A percentile compares a stretch with the other conserved stretches of the same genome.
Conservation (phyloP, 2,797 vertebrate genomes). For the Hydrolagus colliei region DNA sequence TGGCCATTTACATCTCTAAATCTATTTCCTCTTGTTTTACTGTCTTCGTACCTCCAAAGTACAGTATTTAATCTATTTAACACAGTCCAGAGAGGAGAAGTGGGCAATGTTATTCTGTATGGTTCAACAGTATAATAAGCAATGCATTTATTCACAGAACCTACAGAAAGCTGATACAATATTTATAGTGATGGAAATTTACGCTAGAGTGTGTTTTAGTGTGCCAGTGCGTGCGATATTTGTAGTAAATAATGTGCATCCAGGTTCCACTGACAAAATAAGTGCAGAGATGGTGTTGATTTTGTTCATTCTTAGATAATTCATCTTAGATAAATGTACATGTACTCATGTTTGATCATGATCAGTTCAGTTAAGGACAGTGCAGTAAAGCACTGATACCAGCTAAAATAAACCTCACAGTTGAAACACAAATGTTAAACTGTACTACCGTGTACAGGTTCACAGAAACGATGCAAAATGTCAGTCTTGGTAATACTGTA, state of each 20-base stretch:
- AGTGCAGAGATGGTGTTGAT: neutral
- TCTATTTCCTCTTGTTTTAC: too few species aligned
- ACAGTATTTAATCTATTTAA: too few species aligned
- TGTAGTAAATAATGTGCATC: neutral
- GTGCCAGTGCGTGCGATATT: neutral
- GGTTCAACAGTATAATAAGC: too few species aligned
- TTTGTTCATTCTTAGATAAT: neutral
- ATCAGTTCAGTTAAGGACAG: neutral
- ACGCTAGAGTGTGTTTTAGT: too few species aligned
- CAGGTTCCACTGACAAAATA: neutral
- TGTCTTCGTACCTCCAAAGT: too few species aligned
- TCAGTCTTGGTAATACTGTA: neutral
- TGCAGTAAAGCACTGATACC: too few species aligned
- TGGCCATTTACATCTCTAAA: too few species aligned
- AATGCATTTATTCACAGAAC: neutral
- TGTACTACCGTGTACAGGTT: neutral
- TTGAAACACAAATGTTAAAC: neutral
- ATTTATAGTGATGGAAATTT: too few species aligned
- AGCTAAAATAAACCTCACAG: too few species aligned
- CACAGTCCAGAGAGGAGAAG: too few species aligned
- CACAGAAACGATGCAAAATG: neutral
- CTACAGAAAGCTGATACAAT: too few species aligned
- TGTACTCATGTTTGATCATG: neutral
- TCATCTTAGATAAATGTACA: neutral
- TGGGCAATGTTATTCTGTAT: too few species aligned